Evolutionary conservation across 2,888 invertebrate genomes (phyloP).

Genomic region (Muschampia plurimacula): DNA sequence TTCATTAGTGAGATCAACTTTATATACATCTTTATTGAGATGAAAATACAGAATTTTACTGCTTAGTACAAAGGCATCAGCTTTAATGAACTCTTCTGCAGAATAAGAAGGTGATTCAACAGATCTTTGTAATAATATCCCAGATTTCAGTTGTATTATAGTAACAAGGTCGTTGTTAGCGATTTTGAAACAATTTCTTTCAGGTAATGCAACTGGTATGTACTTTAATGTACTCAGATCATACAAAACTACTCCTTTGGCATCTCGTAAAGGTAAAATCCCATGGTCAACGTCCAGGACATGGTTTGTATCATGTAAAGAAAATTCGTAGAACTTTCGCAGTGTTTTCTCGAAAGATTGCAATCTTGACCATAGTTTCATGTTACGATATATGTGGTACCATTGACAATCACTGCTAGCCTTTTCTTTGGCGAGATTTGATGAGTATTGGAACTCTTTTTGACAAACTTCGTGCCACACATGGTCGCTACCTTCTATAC

Average conservation of each 20-base stretch:
- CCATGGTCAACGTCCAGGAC: constrained; percentile 63
- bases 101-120: constrained; percentile 52
- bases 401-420: constrained; percentile 62
- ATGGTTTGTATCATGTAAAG: constrained; percentile 63
- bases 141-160: constrained; percentile 61
- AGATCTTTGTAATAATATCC: constrained; percentile 63
- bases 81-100: constrained; percentile 65
- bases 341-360: constrained; percentile 53
- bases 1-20: constrained; percentile 57
- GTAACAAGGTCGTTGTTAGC: constrained; percentile 64
- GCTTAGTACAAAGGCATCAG: constrained; percentile 65
- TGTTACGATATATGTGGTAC: constrained; percentile 71
- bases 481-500: constrained; percentile 60
- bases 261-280: constrained; percentile 65
- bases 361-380: constrained; percentile 63
- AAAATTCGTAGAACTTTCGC: constrained; percentile 67
- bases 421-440: constrained; percentile 68
- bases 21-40: constrained; percentile 62
- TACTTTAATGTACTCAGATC: constrained; percentile 65
- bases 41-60: constrained; percentile 60
- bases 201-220: constrained; percentile 66
- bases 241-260: constrained; percentile 64
- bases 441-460: constrained; percentile 62
- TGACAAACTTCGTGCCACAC: constrained; percentile 67
- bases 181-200: constrained; percentile 64